These are phyloP conservation scores for Leucopsar rothschildi DNA, from an alignment of 2,113 vertebrate genomes.

Conservation along the genomic window DNA sequence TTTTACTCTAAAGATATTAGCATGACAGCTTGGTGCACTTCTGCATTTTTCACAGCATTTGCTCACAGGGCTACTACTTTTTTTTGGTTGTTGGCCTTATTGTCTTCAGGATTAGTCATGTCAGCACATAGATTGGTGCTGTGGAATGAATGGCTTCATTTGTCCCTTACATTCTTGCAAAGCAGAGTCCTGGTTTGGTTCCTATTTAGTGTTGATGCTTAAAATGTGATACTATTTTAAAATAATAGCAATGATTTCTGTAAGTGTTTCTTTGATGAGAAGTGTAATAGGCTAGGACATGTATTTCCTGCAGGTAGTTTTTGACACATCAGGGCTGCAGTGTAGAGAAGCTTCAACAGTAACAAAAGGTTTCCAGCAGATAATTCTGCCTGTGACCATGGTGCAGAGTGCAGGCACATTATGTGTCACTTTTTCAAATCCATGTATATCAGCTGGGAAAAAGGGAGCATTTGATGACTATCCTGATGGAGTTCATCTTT, in stretches of 20 bases:
- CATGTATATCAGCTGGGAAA: background rate
- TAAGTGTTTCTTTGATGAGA: background rate
- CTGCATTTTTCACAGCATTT: background rate
- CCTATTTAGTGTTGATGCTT: background rate
- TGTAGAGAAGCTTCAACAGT: accelerated
- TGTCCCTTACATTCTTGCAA: background rate
- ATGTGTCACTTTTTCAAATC: background rate
- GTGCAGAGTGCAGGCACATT: background rate
- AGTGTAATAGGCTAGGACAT: background rate
- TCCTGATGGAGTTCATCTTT: background rate
- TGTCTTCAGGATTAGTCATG: background rate
- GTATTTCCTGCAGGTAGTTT: background rate
- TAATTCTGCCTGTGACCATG: background rate
- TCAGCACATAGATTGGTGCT: background rate
- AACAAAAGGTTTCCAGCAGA: background rate
- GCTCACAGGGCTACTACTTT: background rate
- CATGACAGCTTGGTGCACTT: background rate
- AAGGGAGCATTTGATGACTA: background rate
- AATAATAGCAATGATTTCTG: background rate
- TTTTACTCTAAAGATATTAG: background rate
- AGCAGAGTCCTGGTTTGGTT: background rate
- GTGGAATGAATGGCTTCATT: background rate
- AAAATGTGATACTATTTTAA: background rate
- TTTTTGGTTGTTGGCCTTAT: background rate
- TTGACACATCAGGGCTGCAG: background rate